Evolutionary conservation across 2,797 vertebrate genomes (phyloP), one percentile per base, ranked within the genome.

Genomic region (Sebastes reedi): DNA sequence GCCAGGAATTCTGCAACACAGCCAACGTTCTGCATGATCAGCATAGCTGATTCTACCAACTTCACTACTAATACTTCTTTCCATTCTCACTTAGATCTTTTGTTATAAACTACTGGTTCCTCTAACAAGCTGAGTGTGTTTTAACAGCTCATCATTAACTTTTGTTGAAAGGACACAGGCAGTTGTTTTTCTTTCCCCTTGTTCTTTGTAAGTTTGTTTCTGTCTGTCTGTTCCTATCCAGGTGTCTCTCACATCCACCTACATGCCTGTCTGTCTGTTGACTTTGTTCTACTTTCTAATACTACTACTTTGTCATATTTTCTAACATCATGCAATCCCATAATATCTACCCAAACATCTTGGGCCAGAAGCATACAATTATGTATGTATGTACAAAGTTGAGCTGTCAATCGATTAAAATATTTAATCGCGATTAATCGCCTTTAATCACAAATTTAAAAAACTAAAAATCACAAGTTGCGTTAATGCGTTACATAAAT

Each of bases 21-120:
- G 79, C 68, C 61, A 58, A 84, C 55, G 74, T 82, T 79, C 72
- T 73, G 78, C 77, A 46, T 36, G 11, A 52, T 55, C 70, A 54
- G 42, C 7, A 8, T 13, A 16, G 60, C 65, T 67, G 9, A 67
- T 42, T 71, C 50, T 5, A 24, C 32, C 18, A 46, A 73, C 65
- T 74, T 58, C 67, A 22, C 55, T 46, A 11, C 13, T 6, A 10
- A 24, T 27, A 36, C 62, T 46, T 62, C 16, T 56, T 24, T 27
- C 10, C 13, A 64, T 46, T 73, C 34, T 18, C n/a, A 12, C 25
- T 22, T 1, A 3, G 8, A 46, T 24, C 32, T 52, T 39, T 60
- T 42, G 13, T 50, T 50, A 50, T 50, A 18, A 18, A 8, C 42
- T 50, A 18, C 42, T 46, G 14, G 42, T 46, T 46, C 42, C 42